A percentile compares a stretch with the other conserved stretches of the same genome.
Evolutionary conservation across 2,113 vertebrate species (phyloP).

Genomic region (Nematolebias whitei): DNA sequence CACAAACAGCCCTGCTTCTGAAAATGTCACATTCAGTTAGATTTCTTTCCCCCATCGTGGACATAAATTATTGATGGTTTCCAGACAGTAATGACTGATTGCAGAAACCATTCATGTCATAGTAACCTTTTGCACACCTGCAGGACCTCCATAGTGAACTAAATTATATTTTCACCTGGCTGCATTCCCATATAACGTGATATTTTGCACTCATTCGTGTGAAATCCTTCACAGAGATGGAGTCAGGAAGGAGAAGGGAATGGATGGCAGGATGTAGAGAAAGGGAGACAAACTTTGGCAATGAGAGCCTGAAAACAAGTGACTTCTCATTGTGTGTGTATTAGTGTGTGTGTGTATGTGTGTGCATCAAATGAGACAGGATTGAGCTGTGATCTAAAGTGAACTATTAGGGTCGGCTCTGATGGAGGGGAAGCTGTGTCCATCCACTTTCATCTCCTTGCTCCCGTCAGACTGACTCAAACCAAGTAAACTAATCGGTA

Average conservation of each 20-base stretch:
- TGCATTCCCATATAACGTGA: not conserved
- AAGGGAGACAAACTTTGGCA: constrained; percentile 26
- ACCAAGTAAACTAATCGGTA: constrained; percentile 56
- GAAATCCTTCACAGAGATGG: not conserved
- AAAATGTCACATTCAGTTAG: constrained; percentile 40
- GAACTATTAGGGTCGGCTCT: constrained; percentile 51
- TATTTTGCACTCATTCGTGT: not conserved
- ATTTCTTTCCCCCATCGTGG: constrained; percentile 5
- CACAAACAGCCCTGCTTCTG: not conserved
- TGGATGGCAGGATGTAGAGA: constrained; percentile 28
- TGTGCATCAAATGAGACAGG: constrained; percentile 18
- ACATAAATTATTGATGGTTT: constrained; percentile 42
- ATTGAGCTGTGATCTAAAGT: constrained; percentile 41
- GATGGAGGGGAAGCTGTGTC: constrained; percentile 49
- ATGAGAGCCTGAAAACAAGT: constrained; percentile 33
- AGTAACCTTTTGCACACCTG: constrained; percentile 64
- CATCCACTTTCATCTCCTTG: constrained; percentile 61
- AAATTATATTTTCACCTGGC: constrained; percentile 27
- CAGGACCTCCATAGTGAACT: constrained; percentile 23
- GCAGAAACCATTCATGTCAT: constrained; percentile 23
- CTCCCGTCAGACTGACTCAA: constrained; percentile 45
- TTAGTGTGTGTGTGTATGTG: not conserved
- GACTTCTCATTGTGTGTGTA: constrained; percentile 12
- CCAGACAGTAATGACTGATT: constrained; percentile 32
- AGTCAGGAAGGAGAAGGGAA: constrained; percentile 22